phyloP scores from a whole-genome alignment of 2,113 vertebrate genomes.

The Callaeas wilsoni region DNA sequence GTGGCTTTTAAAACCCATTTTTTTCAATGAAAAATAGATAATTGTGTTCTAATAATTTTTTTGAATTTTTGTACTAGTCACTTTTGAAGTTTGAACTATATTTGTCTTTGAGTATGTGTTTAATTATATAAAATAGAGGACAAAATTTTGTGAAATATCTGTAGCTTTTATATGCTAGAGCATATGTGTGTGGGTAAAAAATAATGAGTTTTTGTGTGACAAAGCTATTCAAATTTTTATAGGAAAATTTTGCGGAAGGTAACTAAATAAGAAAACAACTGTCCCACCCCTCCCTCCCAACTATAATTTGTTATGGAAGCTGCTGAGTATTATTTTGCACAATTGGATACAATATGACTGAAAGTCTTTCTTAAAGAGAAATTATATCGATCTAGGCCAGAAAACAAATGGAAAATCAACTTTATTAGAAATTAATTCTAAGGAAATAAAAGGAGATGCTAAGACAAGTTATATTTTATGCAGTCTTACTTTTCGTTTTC shows the following conservation, averaged over 20 bases:
- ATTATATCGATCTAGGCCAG: neutral
- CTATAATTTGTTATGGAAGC: neutral
- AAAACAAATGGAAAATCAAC: neutral
- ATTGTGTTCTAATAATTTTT: neutral
- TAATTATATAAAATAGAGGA: neutral
- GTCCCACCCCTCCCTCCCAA: rapidly evolving
- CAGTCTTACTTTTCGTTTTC: neutral
- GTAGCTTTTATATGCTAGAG: neutral
- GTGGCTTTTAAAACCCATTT: neutral
- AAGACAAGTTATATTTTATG: neutral
- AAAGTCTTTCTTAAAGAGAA: neutral
- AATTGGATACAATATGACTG: neutral
- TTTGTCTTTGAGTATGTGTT: neutral
- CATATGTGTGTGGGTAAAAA: neutral
- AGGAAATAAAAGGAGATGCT: neutral
- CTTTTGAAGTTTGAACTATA: neutral
- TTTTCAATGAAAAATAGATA: neutral
- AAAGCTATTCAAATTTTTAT: neutral
- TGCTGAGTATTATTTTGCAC: neutral
- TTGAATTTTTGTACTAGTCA: neutral
- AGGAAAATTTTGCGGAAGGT: neutral
- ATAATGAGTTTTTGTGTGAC: neutral
- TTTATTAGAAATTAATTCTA: neutral
- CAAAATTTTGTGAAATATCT: neutral
- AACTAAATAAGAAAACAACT: neutral